A percentile compares a stretch with the other conserved stretches of the same genome.
Conservation (phyloP, 2,888 invertebrate species). For the Leucoma salicis region DNA sequence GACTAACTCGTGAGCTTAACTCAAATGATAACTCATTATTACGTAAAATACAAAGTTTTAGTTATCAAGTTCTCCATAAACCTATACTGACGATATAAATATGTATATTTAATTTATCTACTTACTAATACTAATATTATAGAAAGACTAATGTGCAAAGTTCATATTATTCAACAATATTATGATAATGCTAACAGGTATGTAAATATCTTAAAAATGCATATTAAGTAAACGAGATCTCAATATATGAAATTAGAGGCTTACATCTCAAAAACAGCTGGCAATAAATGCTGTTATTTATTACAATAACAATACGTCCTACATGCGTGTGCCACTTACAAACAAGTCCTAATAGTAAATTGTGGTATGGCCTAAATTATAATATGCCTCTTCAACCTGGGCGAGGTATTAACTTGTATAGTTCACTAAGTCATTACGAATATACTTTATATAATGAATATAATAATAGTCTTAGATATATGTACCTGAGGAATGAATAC, state of each 20-base stretch:
- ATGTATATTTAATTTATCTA: too few species aligned
- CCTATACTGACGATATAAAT: too few species aligned
- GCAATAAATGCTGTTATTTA: constrained; percentile 5
- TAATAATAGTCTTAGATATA: constrained; percentile 8
- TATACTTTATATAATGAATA: constrained; percentile 16
- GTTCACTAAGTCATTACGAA: constrained; percentile 14
- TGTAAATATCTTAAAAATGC: constrained; percentile 5
- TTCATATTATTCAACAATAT: too few species aligned
- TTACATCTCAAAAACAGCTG: not conserved
- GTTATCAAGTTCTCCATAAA: too few species aligned
- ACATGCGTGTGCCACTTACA: constrained; percentile 20
- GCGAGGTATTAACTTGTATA: constrained; percentile 11
- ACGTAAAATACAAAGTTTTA: too few species aligned
- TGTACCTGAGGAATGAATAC: constrained; percentile 19
- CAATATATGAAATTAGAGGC: constrained; percentile 9
- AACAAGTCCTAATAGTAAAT: constrained; percentile 19
- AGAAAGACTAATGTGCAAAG: too few species aligned
- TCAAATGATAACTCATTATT: too few species aligned
- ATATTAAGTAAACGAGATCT: constrained; percentile 31
- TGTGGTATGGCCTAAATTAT: constrained; percentile 30
- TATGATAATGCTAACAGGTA: too few species aligned
- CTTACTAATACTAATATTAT: too few species aligned
- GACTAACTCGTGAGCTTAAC: too few species aligned
- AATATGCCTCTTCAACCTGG: constrained; percentile 11
- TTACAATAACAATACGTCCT: too few species aligned